A percentile compares a stretch with the other conserved stretches of the same genome.
Evolutionary conservation across 2,113 vertebrate genomes (phyloP).

Genomic region (Polypterus senegalus): DNA sequence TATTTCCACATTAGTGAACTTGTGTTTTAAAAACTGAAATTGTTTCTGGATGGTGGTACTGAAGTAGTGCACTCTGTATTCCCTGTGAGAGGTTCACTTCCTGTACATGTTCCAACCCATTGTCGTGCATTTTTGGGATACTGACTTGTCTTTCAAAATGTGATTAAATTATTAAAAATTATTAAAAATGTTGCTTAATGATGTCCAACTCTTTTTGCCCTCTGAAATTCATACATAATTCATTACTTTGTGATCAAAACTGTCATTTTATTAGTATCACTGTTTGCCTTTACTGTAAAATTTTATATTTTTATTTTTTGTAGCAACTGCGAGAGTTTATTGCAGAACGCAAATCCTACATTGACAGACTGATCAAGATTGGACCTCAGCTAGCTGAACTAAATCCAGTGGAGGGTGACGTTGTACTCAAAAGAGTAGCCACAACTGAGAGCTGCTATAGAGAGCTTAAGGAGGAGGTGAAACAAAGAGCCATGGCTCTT

Average conservation of each 20-base stretch:
- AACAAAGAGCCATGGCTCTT: constrained; percentile 63
- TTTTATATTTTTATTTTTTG: constrained; percentile 12
- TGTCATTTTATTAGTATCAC: background rate
- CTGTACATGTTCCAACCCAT: too few relatives aligned
- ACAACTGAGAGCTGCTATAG: constrained; percentile 64
- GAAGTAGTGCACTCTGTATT: too few relatives aligned
- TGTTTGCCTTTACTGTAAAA: too few relatives aligned
- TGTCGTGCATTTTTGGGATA: too few relatives aligned
- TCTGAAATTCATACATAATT: background rate
- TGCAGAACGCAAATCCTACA: constrained; percentile 91
- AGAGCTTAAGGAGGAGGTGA: constrained; percentile 84
- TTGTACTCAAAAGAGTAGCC: constrained; percentile 65
- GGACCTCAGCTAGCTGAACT: constrained; percentile 83
- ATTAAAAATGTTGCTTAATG: too few relatives aligned
- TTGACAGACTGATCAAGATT: constrained; percentile 94
- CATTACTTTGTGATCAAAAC: background rate
- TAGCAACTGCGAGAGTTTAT: constrained; percentile 91
- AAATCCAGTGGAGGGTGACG: constrained; percentile 72
- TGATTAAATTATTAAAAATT: too few relatives aligned
- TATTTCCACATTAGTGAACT: too few relatives aligned
- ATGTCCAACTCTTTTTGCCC: too few relatives aligned
- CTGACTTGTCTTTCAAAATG: too few relatives aligned
- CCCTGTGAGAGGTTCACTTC: too few relatives aligned
- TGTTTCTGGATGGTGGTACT: too few relatives aligned
- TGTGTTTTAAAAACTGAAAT: too few relatives aligned